Conservation (phyloP, 2,797 vertebrate species). For the Siniperca scherzeri region DNA sequence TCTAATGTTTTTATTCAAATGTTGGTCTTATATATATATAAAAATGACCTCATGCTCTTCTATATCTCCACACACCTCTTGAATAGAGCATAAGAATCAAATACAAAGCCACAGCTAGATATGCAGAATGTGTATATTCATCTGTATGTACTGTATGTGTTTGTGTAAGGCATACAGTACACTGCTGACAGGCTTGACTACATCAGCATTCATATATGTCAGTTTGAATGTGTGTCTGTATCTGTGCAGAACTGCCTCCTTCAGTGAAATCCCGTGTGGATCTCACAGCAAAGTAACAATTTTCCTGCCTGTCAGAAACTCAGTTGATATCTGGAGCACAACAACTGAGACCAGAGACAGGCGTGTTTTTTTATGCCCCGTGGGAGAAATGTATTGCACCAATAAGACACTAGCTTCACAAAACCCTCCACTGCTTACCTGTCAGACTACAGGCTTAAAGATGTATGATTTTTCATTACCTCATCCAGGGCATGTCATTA, state of each 20-base stretch:
- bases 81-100: background rate
- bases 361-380: background rate
- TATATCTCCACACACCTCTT: background rate
- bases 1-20: conserved; percentile 14
- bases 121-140: background rate
- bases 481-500: background rate
- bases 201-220: conserved; percentile 9
- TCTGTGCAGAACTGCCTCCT: conserved; percentile 21
- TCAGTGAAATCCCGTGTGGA: conserved; percentile 14
- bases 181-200: background rate
- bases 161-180: background rate
- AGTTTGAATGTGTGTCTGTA: conserved; percentile 10
- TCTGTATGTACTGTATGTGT: background rate
- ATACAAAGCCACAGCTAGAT: background rate
- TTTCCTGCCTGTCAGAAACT: conserved; percentile 43
- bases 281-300: conserved; percentile 51
- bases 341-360: conserved; percentile 38
- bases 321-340: conserved; percentile 55
- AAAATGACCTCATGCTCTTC: background rate
- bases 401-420: conserved; percentile 10
- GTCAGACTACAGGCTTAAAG: background rate
- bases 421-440: conserved; percentile 2
- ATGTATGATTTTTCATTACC: background rate
- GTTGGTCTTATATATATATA: background rate
- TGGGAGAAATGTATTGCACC: conserved; percentile 4